Conservation (phyloP, 2,113 vertebrate species). For the Lagopus leucura region DNA sequence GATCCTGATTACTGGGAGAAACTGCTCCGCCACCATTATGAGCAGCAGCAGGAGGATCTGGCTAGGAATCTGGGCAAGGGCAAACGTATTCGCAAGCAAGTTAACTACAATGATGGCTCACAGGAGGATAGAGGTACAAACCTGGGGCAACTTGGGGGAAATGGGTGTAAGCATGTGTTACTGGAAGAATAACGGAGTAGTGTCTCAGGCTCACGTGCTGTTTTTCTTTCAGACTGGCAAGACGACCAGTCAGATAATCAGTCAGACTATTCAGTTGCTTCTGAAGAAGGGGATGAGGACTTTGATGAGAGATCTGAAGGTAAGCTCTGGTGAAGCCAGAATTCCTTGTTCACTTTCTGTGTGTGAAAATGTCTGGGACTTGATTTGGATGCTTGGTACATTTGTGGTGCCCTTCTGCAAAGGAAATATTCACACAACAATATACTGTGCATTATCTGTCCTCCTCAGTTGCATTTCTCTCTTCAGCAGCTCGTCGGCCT, state of each 20-base stretch:
- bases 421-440: neutral
- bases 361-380: neutral
- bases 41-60: slow-evolving; percentile 97
- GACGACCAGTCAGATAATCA: slow-evolving; percentile 99
- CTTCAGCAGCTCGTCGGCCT: slow-evolving; percentile 89
- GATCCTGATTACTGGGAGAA: slow-evolving; percentile 99
- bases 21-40: slow-evolving; percentile 95
- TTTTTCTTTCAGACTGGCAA: slow-evolving; percentile 91
- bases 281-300: slow-evolving; percentile 97
- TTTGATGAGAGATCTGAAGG: slow-evolving; percentile 97
- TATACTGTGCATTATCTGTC: neutral
- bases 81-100: slow-evolving; percentile 97
- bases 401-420: neutral
- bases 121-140: slow-evolving; percentile 98
- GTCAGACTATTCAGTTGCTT: slow-evolving; percentile 97
- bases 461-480: slow-evolving; percentile 13
- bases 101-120: slow-evolving; percentile 98
- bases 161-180: neutral
- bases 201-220: slow-evolving; percentile 76
- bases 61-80: slow-evolving; percentile 98
- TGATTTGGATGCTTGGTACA: accelerated
- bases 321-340: slow-evolving; percentile 59
- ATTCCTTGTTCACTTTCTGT: neutral
- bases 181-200: slow-evolving; percentile 51
- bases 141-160: slow-evolving; percentile 48